These are phyloP conservation scores for Furcifer pardalis DNA, from an alignment of 2,797 vertebrate genomes.

Conservation along the genomic window DNA sequence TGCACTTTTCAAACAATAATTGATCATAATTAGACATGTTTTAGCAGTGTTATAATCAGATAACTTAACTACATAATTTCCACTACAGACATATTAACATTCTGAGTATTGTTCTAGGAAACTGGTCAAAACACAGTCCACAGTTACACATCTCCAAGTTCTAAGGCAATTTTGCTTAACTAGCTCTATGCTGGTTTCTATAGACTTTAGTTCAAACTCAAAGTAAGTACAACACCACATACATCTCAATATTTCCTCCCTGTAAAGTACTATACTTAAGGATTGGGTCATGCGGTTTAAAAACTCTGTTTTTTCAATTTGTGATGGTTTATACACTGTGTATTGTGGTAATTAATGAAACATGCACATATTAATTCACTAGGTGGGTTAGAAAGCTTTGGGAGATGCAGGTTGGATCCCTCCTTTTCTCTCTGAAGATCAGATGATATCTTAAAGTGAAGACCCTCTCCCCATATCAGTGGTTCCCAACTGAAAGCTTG, in stretches of 20 bases:
- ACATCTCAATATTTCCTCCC: neutral
- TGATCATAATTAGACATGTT: conserved; percentile 3
- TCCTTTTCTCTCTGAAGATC: neutral
- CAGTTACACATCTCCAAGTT: neutral
- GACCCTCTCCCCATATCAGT: too few species aligned
- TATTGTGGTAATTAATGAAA: neutral
- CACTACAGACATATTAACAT: neutral
- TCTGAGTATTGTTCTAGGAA: neutral
- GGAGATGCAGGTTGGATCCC: neutral
- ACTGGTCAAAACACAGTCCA: neutral
- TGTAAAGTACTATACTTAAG: neutral
- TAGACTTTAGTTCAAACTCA: neutral
- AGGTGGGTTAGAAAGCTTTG: neutral
- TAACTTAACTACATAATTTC: neutral
- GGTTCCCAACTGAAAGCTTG: too few species aligned
- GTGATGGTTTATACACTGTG: neutral
- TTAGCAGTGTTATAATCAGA: neutral
- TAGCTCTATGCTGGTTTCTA: neutral
- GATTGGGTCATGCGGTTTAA: neutral
- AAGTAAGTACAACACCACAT: neutral
- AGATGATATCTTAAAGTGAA: too few species aligned
- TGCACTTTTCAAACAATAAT: conserved; percentile 9
- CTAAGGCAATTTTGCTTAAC: neutral
- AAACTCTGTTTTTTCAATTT: neutral
- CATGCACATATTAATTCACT: neutral